phyloP scores from a whole-genome alignment of 2,113 vertebrate species.

The Amphiprion percula region DNA sequence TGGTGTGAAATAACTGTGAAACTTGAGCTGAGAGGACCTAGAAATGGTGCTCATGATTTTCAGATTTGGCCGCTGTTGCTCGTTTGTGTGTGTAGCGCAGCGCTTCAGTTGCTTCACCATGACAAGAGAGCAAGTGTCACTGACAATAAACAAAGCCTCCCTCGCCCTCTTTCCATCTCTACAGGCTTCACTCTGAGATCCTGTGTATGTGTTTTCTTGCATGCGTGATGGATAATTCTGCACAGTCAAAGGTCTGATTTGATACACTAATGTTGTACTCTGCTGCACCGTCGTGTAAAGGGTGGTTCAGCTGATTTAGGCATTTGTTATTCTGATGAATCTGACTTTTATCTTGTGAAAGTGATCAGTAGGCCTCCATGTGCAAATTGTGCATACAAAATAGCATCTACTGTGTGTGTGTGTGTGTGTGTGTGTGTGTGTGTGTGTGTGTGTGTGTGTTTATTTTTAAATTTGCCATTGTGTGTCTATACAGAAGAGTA shows the following conservation, averaged over 20 bases:
- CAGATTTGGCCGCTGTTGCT: background rate
- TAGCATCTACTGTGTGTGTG: too few relatives aligned
- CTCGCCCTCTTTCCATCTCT: background rate
- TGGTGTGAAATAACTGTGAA: constrained; percentile 12
- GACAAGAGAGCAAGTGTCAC: constrained; percentile 14
- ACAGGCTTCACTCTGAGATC: background rate
- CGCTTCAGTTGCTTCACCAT: background rate
- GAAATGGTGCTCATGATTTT: constrained; percentile 11
- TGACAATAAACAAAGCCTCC: constrained; percentile 20
- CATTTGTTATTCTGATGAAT: background rate
- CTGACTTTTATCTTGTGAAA: background rate
- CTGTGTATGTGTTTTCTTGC: constrained; percentile 14
- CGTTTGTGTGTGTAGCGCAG: background rate
- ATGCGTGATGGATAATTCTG: constrained; percentile 3
- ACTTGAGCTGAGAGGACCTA: background rate
- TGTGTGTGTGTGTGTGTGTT: background rate
- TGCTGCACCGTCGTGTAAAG: too few relatives aligned
- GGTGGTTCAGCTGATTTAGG: background rate
- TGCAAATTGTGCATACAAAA: too few relatives aligned
- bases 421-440: background rate
- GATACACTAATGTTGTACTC: background rate
- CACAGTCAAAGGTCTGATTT: background rate
- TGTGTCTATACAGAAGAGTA: background rate
- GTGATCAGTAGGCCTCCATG: too few relatives aligned
- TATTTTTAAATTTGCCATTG: background rate